Percentiles rank a stretch among this genome's conserved stretches.
Evolutionary conservation across 2,888 invertebrate species (phyloP).

Genomic region (Drosophila hamatofila): DNA sequence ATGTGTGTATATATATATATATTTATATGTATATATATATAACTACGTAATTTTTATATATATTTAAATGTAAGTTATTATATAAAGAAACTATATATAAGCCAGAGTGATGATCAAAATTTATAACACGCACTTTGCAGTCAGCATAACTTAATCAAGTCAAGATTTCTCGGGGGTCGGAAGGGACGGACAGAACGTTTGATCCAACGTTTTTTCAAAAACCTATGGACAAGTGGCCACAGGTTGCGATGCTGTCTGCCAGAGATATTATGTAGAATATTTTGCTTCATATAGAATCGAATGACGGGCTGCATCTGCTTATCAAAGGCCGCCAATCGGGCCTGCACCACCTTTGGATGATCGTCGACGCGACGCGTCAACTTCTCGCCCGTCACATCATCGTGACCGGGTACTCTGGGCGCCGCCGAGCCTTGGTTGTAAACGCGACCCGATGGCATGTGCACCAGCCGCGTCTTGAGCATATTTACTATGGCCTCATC

Average conservation of each 20-base stretch:
- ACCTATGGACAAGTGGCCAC: slow-evolving; percentile 44
- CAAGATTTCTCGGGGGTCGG: neutral
- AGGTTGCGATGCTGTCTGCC: slow-evolving; percentile 30
- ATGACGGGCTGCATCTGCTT: slow-evolving; percentile 36
- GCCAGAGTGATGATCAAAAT: neutral
- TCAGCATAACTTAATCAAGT: slow-evolving; percentile 6
- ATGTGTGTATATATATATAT: neutral
- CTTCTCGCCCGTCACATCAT: slow-evolving; percentile 52
- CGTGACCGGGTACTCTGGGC: slow-evolving; percentile 20
- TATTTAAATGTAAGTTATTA: neutral
- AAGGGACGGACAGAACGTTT: neutral
- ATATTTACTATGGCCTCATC: slow-evolving; percentile 14
- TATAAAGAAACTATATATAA: neutral
- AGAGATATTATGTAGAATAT: slow-evolving; percentile 27
- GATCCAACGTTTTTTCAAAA: slow-evolving; percentile 23
- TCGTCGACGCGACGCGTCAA: slow-evolving; percentile 46
- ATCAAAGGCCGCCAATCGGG: slow-evolving; percentile 22
- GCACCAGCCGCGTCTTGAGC: slow-evolving; percentile 34
- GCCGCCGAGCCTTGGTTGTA: slow-evolving; percentile 35
- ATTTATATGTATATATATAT: neutral
- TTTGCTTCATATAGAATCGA: slow-evolving; percentile 17
- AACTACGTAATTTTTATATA: neutral
- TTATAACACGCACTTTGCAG: neutral
- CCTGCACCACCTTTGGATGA: slow-evolving; percentile 13
- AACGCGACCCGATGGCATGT: slow-evolving; percentile 47